Conservation (phyloP, 2,888 invertebrate species). For the Crepidodera aurea region DNA sequence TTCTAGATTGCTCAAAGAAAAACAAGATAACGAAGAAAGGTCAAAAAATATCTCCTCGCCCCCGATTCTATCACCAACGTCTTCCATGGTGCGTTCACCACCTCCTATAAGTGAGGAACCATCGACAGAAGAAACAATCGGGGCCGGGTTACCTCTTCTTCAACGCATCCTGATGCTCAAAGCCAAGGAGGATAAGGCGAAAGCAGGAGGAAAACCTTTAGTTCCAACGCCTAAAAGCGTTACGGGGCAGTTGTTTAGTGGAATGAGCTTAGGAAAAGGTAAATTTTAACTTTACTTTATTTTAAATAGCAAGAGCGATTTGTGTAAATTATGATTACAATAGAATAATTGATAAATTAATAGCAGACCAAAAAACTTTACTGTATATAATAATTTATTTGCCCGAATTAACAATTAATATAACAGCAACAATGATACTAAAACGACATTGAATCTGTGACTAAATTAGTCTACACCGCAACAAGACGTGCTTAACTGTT, state of each 20-base stretch:
- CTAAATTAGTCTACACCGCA: too few species aligned
- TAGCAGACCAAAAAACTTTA: too few species aligned
- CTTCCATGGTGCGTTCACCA: slow-evolving; percentile 63
- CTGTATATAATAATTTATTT: too few species aligned
- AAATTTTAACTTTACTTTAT: neutral
- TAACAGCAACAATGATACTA: too few species aligned
- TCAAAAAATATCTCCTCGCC: slow-evolving; percentile 62
- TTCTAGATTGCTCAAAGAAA: slow-evolving; percentile 79
- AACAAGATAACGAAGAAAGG: slow-evolving; percentile 73
- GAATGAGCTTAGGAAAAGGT: slow-evolving; percentile 39
- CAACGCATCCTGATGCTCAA: slow-evolving; percentile 79
- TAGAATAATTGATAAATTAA: too few species aligned
- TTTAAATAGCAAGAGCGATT: too few species aligned
- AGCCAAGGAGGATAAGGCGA: slow-evolving; percentile 72
- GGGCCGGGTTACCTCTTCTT: slow-evolving; percentile 75
- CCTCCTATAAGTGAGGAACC: slow-evolving; percentile 61
- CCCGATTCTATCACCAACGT: slow-evolving; percentile 68
- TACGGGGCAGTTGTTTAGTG: slow-evolving; percentile 44
- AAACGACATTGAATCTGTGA: too few species aligned
- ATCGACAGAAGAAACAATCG: slow-evolving; percentile 68
- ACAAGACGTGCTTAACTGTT: too few species aligned
- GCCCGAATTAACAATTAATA: too few species aligned
- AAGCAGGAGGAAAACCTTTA: slow-evolving; percentile 44
- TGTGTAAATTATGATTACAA: too few species aligned
- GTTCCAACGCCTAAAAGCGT: slow-evolving; percentile 40